Evolutionary conservation across 2,888 invertebrate species (phyloP).

Genomic region (Fabriciana adippe): DNA sequence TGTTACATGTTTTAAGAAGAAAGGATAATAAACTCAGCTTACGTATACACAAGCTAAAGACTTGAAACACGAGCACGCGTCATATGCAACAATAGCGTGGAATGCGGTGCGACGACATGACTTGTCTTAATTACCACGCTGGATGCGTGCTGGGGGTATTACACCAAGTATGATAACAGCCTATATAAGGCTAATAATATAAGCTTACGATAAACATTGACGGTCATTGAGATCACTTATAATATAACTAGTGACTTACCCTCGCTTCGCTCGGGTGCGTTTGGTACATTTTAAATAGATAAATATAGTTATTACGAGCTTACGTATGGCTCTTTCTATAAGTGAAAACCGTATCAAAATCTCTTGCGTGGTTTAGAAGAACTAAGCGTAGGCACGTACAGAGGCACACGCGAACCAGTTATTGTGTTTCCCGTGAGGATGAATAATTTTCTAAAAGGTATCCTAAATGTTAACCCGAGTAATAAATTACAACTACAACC

Average conservation of each 20-base stretch:
- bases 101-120: constrained; percentile 38
- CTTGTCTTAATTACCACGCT: constrained; percentile 38
- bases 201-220: constrained; percentile 8
- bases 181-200: constrained; percentile 20
- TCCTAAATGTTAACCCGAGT: too few relatives aligned
- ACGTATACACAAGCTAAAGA: constrained; percentile 27
- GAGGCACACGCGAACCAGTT: too few relatives aligned
- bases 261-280: too few relatives aligned
- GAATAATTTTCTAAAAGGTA: too few relatives aligned
- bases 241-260: not conserved
- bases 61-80: constrained; percentile 26
- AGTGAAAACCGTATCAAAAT: too few relatives aligned
- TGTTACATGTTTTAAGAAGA: not conserved
- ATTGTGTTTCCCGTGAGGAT: too few relatives aligned
- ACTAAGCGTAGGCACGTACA: too few relatives aligned
- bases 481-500: too few relatives aligned
- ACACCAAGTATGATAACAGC: constrained; percentile 22
- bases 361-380: too few relatives aligned
- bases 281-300: too few relatives aligned
- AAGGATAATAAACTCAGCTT: constrained; percentile 30
- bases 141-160: constrained; percentile 18
- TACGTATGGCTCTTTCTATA: too few relatives aligned
- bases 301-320: too few relatives aligned
- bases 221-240: not conserved
- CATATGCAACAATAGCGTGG: constrained; percentile 34